phyloP scores from a whole-genome alignment of 2,888 invertebrate species.

The Bimastos eiseni region DNA sequence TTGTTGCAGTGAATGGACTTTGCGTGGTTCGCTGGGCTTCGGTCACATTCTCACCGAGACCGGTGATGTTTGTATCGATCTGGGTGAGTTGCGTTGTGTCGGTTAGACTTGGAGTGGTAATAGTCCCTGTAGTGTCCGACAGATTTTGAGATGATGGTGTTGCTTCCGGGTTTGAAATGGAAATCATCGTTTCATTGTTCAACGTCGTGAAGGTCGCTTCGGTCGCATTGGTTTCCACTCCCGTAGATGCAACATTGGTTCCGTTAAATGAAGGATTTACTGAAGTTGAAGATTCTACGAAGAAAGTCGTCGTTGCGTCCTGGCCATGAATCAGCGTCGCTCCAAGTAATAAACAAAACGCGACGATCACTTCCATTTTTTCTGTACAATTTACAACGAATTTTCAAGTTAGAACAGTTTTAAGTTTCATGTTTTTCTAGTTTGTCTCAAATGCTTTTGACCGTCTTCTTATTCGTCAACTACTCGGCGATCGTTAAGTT shows the following conservation, averaged over 20 bases:
- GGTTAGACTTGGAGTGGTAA: neutral
- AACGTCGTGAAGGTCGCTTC: neutral
- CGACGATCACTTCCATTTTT: neutral
- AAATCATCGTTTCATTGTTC: neutral
- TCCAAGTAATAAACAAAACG: neutral
- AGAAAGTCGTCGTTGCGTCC: neutral
- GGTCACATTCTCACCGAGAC: too few relatives aligned
- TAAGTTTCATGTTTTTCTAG: neutral
- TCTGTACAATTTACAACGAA: neutral
- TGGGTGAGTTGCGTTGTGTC: too few relatives aligned
- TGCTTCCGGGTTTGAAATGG: neutral
- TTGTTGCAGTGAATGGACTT: too few relatives aligned
- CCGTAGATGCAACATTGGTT: neutral
- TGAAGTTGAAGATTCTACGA: neutral
- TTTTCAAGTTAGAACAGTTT: neutral
- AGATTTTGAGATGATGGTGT: neutral
- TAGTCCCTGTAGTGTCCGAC: neutral
- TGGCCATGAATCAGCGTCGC: neutral
- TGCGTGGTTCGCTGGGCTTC: too few relatives aligned
- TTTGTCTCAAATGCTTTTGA: neutral
- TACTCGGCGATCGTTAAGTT: slow-evolving; percentile 13
- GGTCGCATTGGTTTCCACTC: neutral
- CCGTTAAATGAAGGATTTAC: neutral
- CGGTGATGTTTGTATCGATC: too few relatives aligned
- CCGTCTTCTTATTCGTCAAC: neutral